Evolutionary conservation across 2,113 vertebrate species (phyloP).

Genomic region (Cryptotis parvus): DNA sequence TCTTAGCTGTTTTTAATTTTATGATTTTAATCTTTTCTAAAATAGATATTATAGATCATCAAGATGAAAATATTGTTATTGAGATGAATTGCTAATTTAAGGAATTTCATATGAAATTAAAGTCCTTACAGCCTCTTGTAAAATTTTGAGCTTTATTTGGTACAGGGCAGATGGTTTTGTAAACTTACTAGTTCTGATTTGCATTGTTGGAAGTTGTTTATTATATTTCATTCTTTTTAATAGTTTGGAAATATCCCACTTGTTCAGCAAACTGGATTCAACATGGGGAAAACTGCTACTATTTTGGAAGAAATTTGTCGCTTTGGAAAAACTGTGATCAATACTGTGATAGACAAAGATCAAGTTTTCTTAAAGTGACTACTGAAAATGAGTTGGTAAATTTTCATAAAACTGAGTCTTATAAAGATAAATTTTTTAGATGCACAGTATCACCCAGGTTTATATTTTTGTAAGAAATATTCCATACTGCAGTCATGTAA

Average conservation of each 20-base stretch:
- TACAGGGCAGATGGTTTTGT: not conserved
- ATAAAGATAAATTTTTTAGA: not conserved
- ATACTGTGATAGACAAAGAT: not conserved
- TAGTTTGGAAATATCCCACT: not conserved
- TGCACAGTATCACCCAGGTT: not conserved
- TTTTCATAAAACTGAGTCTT: not conserved
- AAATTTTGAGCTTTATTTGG: not conserved
- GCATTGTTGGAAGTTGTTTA: not conserved
- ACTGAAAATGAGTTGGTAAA: conserved; percentile 13
- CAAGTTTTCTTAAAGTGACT: conserved; percentile 9
- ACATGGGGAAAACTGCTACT: no score
- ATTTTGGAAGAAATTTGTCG: not conserved
- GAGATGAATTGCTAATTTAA: not conserved
- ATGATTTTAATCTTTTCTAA: no score
- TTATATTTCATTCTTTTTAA: not conserved
- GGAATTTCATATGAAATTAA: not conserved
- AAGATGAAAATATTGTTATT: not conserved
- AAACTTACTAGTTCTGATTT: not conserved
- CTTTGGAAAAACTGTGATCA: not conserved
- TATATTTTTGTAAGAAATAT: not conserved
- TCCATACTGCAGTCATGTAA: not conserved
- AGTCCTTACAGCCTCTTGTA: not conserved
- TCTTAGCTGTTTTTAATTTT: not conserved
- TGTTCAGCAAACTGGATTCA: not conserved
- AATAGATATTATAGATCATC: not conserved